These are phyloP conservation scores for Rhadinocentrus ornatus DNA, from an alignment of 2,797 vertebrate genomes.

Conservation along the genomic window DNA sequence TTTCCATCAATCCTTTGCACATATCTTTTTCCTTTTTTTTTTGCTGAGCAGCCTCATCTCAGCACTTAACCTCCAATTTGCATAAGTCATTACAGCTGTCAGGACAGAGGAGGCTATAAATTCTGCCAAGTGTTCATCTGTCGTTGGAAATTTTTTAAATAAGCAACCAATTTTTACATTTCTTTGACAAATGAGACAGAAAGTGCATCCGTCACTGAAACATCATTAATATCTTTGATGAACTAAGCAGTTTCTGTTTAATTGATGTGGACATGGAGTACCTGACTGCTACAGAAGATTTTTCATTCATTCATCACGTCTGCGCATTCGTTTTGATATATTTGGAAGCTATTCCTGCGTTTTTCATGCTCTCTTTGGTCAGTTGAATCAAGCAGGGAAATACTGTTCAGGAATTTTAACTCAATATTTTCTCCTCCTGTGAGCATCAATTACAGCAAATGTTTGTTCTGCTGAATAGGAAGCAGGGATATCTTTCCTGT, in stretches of 20 bases:
- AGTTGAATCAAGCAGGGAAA: slow-evolving; percentile 22
- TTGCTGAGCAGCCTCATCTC: slow-evolving; percentile 66
- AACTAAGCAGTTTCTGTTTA: slow-evolving; percentile 59
- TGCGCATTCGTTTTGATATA: slow-evolving; percentile 11
- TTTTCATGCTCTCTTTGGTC: slow-evolving; percentile 13
- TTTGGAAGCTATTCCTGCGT: slow-evolving; percentile 6
- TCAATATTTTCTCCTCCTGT: slow-evolving; percentile 50
- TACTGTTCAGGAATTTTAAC: slow-evolving; percentile 38
- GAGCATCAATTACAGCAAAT: slow-evolving; percentile 71
- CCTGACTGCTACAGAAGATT: slow-evolving; percentile 33
- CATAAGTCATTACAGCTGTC: slow-evolving; percentile 81
- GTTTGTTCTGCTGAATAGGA: slow-evolving; percentile 59
- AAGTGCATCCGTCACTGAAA: slow-evolving; percentile 49
- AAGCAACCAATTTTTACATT: slow-evolving; percentile 71
- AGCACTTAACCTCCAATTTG: slow-evolving; percentile 82
- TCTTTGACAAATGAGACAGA: slow-evolving; percentile 78
- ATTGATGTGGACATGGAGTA: slow-evolving; percentile 31
- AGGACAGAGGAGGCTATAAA: slow-evolving; percentile 75
- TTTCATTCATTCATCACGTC: slow-evolving; percentile 12
- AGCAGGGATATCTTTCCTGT: slow-evolving; percentile 44
- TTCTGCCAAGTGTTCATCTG: slow-evolving; percentile 75
- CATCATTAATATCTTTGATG: slow-evolving; percentile 65
- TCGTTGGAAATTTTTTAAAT: slow-evolving; percentile 65
- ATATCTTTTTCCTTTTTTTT: slow-evolving; percentile 31
- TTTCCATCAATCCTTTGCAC: slow-evolving; percentile 38